phyloP scores from a whole-genome alignment of 2,888 invertebrate genomes.

The Cybosia mesomella region DNA sequence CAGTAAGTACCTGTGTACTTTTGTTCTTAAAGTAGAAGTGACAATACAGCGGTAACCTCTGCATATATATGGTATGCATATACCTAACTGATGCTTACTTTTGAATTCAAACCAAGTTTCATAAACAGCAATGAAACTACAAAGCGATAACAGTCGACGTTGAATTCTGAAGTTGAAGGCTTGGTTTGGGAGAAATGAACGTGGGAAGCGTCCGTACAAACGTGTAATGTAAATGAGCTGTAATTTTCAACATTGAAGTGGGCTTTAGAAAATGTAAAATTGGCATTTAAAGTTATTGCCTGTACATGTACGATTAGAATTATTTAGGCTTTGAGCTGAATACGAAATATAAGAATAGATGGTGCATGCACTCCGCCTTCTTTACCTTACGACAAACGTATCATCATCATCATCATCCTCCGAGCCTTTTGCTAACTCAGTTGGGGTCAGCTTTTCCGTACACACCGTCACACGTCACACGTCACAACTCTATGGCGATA shows the following conservation, averaged over 20 bases:
- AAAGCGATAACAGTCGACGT: conserved; percentile 31
- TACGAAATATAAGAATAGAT: conserved; percentile 24
- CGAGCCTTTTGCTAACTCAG: no score
- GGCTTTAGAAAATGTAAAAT: conserved; percentile 41
- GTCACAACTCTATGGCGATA: no score
- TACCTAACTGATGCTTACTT: background rate
- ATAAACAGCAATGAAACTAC: conserved; percentile 24
- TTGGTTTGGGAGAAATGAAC: conserved; percentile 22
- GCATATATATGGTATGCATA: background rate
- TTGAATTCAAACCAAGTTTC: conserved; percentile 28
- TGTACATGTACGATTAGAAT: conserved; percentile 34
- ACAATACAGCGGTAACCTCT: no score
- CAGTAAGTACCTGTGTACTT: no score
- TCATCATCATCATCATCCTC: no score
- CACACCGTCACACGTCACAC: no score
- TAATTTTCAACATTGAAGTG: conserved; percentile 26
- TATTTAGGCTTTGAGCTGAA: conserved; percentile 42
- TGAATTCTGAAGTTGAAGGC: conserved; percentile 27
- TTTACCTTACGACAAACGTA: conserved; percentile 16
- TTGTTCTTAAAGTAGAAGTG: no score
- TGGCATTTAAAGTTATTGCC: conserved; percentile 47
- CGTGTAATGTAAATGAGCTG: conserved; percentile 36
- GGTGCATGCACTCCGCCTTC: conserved; percentile 23
- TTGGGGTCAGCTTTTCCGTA: no score
- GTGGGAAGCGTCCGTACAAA: conserved; percentile 18